These are phyloP conservation scores for Ctenosaura bakeri DNA, from an alignment of 2,797 vertebrate species.

Conservation along the genomic window DNA sequence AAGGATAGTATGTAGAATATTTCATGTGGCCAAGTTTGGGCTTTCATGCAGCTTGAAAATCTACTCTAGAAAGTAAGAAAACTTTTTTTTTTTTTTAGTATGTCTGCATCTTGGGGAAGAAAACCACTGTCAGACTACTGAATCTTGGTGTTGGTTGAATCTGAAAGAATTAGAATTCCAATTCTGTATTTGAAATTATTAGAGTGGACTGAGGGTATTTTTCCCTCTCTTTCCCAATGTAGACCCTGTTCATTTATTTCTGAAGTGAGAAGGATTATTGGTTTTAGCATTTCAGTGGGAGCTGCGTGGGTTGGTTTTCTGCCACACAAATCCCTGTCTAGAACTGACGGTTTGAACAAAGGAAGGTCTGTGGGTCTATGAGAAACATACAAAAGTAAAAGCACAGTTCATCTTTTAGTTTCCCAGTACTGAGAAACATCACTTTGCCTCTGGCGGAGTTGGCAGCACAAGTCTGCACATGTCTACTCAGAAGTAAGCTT, in stretches of 20 bases:
- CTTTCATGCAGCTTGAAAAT: background rate
- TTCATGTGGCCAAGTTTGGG: background rate
- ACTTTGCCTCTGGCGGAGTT: background rate
- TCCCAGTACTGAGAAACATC: background rate
- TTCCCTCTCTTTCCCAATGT: too few species aligned
- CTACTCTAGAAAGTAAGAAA: background rate
- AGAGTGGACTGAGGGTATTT: background rate
- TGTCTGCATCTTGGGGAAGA: background rate
- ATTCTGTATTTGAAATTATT: background rate
- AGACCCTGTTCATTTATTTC: background rate
- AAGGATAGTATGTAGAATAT: background rate
- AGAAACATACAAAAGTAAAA: background rate
- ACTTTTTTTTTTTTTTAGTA: too few species aligned
- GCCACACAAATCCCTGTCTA: background rate
- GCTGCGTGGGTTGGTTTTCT: background rate
- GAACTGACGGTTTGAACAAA: background rate
- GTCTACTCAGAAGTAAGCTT: background rate
- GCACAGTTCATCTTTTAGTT: background rate
- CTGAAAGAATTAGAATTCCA: background rate
- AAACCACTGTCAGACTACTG: too few species aligned
- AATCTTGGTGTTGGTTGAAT: background rate
- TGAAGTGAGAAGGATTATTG: background rate
- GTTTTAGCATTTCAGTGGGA: background rate
- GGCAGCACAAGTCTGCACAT: background rate
- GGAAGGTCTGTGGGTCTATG: background rate